Base-by-base conservation (phyloP, 2,113 vertebrate species). In the Microcebus lehilahytsara region DNA sequence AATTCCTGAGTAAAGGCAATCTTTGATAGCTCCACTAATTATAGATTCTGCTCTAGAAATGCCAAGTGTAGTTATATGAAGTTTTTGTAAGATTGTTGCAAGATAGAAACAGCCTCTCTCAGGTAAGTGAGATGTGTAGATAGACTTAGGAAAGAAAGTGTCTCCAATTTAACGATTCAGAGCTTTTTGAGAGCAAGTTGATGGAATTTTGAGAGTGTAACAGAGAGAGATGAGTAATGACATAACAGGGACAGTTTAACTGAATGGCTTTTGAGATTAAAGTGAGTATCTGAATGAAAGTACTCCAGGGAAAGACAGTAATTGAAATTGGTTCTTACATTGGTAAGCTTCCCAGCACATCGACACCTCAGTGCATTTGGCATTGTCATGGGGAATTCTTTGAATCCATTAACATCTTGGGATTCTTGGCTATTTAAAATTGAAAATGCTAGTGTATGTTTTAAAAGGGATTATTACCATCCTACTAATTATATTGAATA, bases 191-290 rank as follows among this genome's bases (percentile, higher is more conserved):
- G 71, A 46, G 9, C 42, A 81, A 56, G 17, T 53, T 89, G 93
- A 94, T 91, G 69, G 67, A 95, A 56, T 56, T 64, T 79, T 72
- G 83, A 60, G 58, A 79, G 72, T 60, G 4, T 30, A 83, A 42
- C 46, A 66, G 34, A 80, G 40, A 87, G 40, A 2, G 3, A 64
- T 62, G 95, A 89, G 64, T 92, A 95, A 85, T 40, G 51, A 56
- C 62, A 14, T 89, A 89, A 71, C 92, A 86, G 92, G 69, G 46
- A 86, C 67, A 74, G 86, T 90, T 95, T 91, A 85, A 89, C 72
- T 62, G 77, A 85, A 94, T 88, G 66, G 22, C 71, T 91, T 96
- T 95, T 95, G 84, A 96, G 81, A 85, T 81, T 66, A 89, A 89
- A 91, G 72, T 71, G 94, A 91, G 19, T 83, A 85, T 71, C 42